A percentile compares a stretch with the other conserved stretches of the same genome.
Conservation (phyloP, 2,888 invertebrate genomes). For the Cheilosia impressa region DNA sequence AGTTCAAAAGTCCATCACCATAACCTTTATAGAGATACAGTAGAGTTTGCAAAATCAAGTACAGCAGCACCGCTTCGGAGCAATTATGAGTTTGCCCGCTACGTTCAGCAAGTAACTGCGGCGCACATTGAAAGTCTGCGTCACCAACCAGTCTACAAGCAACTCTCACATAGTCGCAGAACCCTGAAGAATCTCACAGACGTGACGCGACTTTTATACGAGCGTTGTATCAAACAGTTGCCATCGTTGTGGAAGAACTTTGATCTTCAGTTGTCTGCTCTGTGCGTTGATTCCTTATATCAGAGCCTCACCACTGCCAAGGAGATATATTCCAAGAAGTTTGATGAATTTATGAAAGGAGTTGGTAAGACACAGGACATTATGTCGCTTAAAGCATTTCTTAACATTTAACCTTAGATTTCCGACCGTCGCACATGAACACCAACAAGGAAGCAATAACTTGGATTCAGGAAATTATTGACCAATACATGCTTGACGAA, state of each 20-base stretch:
- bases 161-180: conserved; percentile 80
- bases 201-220: conserved; percentile 81
- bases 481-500: conserved; percentile 78
- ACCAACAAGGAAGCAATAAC: conserved; percentile 78
- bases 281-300: conserved; percentile 85
- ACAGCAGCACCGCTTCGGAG: conserved; percentile 84
- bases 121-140: conserved; percentile 79
- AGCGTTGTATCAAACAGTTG: conserved; percentile 84
- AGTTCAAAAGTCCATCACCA: not conserved
- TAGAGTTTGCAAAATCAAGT: conserved; percentile 84
- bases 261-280: conserved; percentile 84
- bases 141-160: conserved; percentile 80
- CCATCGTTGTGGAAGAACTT: conserved; percentile 84
- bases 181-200: conserved; percentile 80
- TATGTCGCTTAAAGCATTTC: not conserved
- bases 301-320: conserved; percentile 81
- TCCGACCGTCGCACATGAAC: conserved; percentile 67
- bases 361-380: conserved; percentile 77
- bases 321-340: conserved; percentile 79
- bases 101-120: conserved; percentile 83
- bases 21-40: conserved; percentile 82
- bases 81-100: conserved; percentile 85
- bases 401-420: conserved; percentile 68
- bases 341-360: conserved; percentile 80
- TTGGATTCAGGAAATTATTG: conserved; percentile 80